Base-by-base conservation (phyloP, 2,888 invertebrate species). In the Drosophila vallismaia region DNA sequence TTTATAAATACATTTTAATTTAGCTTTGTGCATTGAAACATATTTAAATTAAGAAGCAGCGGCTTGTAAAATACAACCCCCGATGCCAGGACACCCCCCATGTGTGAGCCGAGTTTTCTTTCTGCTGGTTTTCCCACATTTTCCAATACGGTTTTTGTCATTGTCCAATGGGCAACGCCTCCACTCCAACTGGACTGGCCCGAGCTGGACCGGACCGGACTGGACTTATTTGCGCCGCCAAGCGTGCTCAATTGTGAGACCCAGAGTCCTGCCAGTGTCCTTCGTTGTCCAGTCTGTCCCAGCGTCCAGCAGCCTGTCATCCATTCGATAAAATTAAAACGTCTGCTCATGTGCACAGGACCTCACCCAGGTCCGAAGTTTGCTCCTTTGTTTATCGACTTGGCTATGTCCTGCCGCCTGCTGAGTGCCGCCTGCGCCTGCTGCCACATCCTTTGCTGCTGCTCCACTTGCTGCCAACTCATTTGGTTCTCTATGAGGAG, bases 1-100 rank as follows among this genome's bases (percentile, higher is more conserved):
- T 76, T 68, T 82, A 85, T 82, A 85, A 83, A 86, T 85, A 83
- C 79, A 75, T 86, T 86, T 84, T 87, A 62, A 87, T 86, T 82
- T 77, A 80, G 83, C 81, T 88, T 87, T 86, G 86, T 86, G 82
- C 86, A 86, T 71, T 86, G 88, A 76, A 88, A 88, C 87, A 88
- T 85, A 85, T 85, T 86, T 81, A 87, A 87, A 86, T 81, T 81
- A 78, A 86, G 87, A 67, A 78, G 86, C 88, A 87, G 52, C 78
- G 81, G 81, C 71, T 87, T 87, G 88, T 86, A 53, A 88, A 88
- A 88, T 88, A 79, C 79, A 75, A 71, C 76, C 79, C 64, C 60
- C 42, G 24, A 7, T 14, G 12, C 31, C 19, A 36, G 28, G 28
- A 10, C 69, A 42, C 46, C 7, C 59, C 44, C 38, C 66, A 52